Conservation (phyloP, 1,140 invertebrate species). For the Caerostris darwini region DNA sequence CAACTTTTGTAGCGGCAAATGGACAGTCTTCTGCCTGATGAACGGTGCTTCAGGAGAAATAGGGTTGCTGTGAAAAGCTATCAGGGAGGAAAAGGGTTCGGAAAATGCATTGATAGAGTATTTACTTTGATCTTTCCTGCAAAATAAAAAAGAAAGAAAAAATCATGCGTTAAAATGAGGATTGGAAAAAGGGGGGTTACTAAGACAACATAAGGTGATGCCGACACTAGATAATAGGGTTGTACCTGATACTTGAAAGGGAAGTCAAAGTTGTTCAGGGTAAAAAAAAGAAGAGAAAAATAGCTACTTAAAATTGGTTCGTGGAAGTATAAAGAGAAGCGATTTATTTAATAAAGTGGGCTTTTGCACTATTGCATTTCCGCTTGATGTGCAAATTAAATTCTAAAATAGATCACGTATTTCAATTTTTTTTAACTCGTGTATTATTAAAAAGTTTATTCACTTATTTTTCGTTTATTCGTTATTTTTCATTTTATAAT, state of each 20-base stretch:
- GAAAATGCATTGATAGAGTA: neutral
- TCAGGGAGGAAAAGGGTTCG: conserved; percentile 16
- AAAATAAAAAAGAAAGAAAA: neutral
- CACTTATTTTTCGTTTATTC: too few species aligned
- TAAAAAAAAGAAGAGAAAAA: neutral
- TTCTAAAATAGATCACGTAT: neutral
- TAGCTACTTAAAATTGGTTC: neutral
- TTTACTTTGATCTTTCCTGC: neutral
- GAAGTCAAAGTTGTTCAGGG: neutral
- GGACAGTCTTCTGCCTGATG: conserved; percentile 28
- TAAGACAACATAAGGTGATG: neutral
- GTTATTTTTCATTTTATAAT: too few species aligned
- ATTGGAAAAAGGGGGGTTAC: neutral
- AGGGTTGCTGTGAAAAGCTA: neutral
- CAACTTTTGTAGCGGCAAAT: conserved; percentile 6
- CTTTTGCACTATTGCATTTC: neutral
- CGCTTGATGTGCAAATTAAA: neutral
- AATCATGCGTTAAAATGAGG: neutral
- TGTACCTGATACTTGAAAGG: neutral
- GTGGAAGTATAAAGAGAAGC: neutral
- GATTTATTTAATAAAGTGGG: neutral
- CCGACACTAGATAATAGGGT: neutral
- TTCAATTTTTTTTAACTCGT: neutral
- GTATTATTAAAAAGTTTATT: neutral
- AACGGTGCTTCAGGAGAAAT: neutral